Conservation (phyloP, 1,140 invertebrate species). For the Drosophila melanogaster region DNA sequence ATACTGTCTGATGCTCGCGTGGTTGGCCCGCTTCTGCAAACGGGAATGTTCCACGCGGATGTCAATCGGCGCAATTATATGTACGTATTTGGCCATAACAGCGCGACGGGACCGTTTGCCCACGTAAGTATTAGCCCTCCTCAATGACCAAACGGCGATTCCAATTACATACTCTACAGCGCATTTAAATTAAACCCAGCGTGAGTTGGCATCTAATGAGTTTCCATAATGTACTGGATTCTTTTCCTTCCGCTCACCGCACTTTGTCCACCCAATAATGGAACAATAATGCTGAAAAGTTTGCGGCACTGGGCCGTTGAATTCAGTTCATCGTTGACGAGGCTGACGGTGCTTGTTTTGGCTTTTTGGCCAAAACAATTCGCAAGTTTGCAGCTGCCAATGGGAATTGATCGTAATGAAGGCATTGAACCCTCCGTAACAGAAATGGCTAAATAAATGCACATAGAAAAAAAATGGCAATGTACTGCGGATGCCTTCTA, state of each 20-base stretch:
- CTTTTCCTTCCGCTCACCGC: neutral
- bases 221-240: conserved; percentile 44
- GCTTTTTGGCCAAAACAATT: conserved; percentile 73
- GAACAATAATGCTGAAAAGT: conserved; percentile 60
- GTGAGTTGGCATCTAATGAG: conserved; percentile 71
- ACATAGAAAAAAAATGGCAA: neutral
- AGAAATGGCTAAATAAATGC: conserved; percentile 30
- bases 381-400: conserved; percentile 66
- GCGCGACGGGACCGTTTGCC: conserved; percentile 89
- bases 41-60: conserved; percentile 90
- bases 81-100: conserved; percentile 95
- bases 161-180: conserved; percentile 68
- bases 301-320: conserved; percentile 13
- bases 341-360: conserved; percentile 39
- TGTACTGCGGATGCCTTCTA: neutral
- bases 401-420: conserved; percentile 60
- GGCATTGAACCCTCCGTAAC: conserved; percentile 62
- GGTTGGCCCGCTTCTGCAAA: conserved; percentile 89
- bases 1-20: conserved; percentile 94
- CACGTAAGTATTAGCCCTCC: conserved; percentile 86
- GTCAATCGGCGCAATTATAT: conserved; percentile 92
- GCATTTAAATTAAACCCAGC: conserved; percentile 72
- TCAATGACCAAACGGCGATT: conserved; percentile 51
- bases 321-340: conserved; percentile 59
- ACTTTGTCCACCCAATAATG: conserved; percentile 31